A percentile compares a stretch with the other conserved stretches of the same genome.
Conservation (phyloP, 1,140 invertebrate genomes). For the Carposina sasakii region DNA sequence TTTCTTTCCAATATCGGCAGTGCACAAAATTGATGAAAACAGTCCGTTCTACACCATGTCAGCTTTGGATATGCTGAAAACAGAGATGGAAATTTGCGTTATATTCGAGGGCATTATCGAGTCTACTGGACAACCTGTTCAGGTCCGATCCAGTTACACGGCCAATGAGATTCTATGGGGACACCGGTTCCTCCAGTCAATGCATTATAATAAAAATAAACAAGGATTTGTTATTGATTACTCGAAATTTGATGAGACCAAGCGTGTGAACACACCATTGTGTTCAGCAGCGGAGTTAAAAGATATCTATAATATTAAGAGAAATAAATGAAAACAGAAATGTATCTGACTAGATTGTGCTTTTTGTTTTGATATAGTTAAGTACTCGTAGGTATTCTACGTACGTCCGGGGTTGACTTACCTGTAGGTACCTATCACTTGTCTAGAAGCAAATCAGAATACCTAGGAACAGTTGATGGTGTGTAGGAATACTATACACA, state of each 20-base stretch:
- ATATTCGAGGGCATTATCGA: conserved; percentile 81
- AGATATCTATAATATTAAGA: conserved; percentile 72
- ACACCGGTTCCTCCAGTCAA: conserved; percentile 77
- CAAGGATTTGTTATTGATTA: conserved; percentile 90
- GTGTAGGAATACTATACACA: too few species aligned
- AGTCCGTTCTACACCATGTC: conserved; percentile 86
- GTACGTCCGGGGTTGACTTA: too few species aligned
- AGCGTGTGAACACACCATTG: conserved; percentile 85
- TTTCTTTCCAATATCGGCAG: conserved; percentile 87
- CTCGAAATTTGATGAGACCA: conserved; percentile 83
- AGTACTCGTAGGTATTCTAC: too few species aligned
- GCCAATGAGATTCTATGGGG: conserved; percentile 81
- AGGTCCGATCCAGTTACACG: conserved; percentile 77
- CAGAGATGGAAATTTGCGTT: conserved; percentile 82
- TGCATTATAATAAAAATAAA: conserved; percentile 85
- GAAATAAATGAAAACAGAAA: conserved; percentile 15
- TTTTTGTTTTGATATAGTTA: too few species aligned
- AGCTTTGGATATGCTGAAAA: conserved; percentile 82
- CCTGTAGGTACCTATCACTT: too few species aligned
- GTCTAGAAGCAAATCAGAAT: too few species aligned
- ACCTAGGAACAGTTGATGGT: too few species aligned
- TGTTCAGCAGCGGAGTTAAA: conserved; percentile 83
- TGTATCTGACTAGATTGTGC: too few species aligned
- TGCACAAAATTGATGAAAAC: conserved; percentile 78
- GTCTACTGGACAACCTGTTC: conserved; percentile 76